Evolutionary conservation across 2,888 invertebrate species (phyloP).

Genomic region (Achlya flavicornis): DNA sequence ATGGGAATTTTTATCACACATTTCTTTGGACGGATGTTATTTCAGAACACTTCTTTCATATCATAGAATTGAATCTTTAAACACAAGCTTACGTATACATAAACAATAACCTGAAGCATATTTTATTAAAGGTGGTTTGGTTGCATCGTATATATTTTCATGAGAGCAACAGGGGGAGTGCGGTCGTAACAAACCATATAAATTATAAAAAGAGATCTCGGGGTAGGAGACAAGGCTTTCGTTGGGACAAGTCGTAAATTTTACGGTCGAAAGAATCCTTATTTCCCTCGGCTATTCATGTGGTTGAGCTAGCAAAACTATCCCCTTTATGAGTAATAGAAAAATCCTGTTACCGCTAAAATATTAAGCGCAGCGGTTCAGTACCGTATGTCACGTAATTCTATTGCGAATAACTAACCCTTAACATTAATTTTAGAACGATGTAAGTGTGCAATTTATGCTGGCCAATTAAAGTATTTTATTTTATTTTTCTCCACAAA

Average conservation of each 20-base stretch:
- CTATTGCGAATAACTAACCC: neutral
- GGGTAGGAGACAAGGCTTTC: slow-evolving; percentile 70
- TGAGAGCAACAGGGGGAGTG: slow-evolving; percentile 58
- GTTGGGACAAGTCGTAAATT: slow-evolving; percentile 81
- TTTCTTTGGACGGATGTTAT: slow-evolving; percentile 17
- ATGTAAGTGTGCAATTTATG: neutral
- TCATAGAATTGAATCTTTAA: neutral
- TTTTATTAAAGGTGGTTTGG: neutral
- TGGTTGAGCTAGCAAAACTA: slow-evolving; percentile 72
- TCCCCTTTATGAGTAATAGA: slow-evolving; percentile 69
- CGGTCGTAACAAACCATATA: slow-evolving; percentile 77
- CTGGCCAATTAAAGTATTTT: neutral
- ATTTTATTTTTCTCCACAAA: slow-evolving; percentile 13
- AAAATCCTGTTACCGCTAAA: slow-evolving; percentile 49
- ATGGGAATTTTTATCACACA: slow-evolving; percentile 25
- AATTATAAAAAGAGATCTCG: slow-evolving; percentile 80
- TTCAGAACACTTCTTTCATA: neutral
- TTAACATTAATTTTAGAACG: neutral
- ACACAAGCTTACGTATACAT: neutral
- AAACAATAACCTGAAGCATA: neutral
- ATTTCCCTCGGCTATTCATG: slow-evolving; percentile 75
- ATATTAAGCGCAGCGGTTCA: slow-evolving; percentile 38
- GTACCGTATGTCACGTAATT: neutral
- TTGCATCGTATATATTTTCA: slow-evolving; percentile 53
- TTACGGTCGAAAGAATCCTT: slow-evolving; percentile 79